Conservation (phyloP, 2,888 invertebrate genomes). For the Rhorus exstirpatorius region DNA sequence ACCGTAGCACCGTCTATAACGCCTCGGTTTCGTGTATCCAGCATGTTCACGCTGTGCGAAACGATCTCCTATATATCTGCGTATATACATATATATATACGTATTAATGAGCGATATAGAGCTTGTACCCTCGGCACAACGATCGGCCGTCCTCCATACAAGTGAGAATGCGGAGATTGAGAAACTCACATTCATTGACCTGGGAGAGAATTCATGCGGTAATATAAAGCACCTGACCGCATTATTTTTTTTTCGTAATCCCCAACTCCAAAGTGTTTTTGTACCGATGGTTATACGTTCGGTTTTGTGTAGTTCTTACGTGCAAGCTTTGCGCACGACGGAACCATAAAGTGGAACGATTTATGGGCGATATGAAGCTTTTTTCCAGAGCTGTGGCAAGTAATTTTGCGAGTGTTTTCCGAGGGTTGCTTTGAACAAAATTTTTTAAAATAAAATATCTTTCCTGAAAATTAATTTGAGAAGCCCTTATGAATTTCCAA, state of each 20-base stretch:
- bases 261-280: neutral
- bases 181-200: conserved; percentile 6
- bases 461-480: neutral
- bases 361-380: neutral
- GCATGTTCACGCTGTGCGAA: conserved; percentile 2
- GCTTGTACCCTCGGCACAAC: conserved; percentile 4
- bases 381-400: neutral
- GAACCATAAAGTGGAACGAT: neutral
- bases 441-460: neutral
- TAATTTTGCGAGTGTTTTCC: too few species aligned
- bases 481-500: neutral
- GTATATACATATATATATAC: conserved; percentile 10
- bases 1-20: neutral
- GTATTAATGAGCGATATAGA: conserved; percentile 48
- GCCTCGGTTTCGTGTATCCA: conserved; percentile 21
- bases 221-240: conserved; percentile 15
- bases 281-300: neutral
- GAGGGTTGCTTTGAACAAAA: neutral
- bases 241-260: neutral
- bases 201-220: conserved; percentile 1
- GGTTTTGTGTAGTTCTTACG: neutral
- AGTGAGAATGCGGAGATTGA: neutral
- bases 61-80: conserved; percentile 25
- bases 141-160: conserved; percentile 5
- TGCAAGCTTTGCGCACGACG: neutral